Evolutionary conservation across 2,113 vertebrate species (phyloP), one percentile per base, ranked within the genome.

Genomic region (Garra rufa): DNA sequence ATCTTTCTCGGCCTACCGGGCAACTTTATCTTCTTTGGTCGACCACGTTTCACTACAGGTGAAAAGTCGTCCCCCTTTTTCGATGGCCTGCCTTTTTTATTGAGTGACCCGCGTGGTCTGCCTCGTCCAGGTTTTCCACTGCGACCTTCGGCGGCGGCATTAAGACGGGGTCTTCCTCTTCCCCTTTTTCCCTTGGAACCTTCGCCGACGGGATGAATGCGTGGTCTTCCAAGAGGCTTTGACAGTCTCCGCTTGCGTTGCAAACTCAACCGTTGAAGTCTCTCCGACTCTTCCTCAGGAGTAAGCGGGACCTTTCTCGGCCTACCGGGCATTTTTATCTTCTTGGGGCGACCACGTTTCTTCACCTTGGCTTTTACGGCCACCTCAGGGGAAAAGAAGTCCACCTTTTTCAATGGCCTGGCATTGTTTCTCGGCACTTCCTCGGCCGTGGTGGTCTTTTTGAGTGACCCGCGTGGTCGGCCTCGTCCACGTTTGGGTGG

Each of bases 401-500:
- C 85, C n/a, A 87, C 83, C 30, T 69, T 71, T 83, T 85, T 89
- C 14, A 85, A 86, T 43, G 86, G 30, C 59, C 89, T 86, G 69
- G 76, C 65, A 38, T 87, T 87, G 13, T 75, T 75, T 44, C 83
- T 41, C 15, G 71, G 19, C 6, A 63, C 82, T 82, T 81, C 83
- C 19, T 85, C 67, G 1, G 61, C 38, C 4, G 85, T 71, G 1
- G 83, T 46, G 28, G 63, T 88, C 81, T 86, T 87, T 19, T 88
- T 88, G 34, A 70, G 34, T 0, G 89, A 88, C 9, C 89, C 88
- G 43, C 80, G 69, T 11, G 89, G 89, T 41, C 89, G 70, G 15
- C 89, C 89, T 30, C 88, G 73, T 11, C 89, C 89, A 55, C 89
- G 86, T 76, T 90, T 90, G 24, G 80, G 43, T 34, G 85, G 73